Percentiles rank a stretch among this genome's conserved stretches.
These are phyloP conservation scores for Plumapathes pennacea DNA, from an alignment of 92 coral and sea anemone genomes.

Conservation along the genomic window DNA sequence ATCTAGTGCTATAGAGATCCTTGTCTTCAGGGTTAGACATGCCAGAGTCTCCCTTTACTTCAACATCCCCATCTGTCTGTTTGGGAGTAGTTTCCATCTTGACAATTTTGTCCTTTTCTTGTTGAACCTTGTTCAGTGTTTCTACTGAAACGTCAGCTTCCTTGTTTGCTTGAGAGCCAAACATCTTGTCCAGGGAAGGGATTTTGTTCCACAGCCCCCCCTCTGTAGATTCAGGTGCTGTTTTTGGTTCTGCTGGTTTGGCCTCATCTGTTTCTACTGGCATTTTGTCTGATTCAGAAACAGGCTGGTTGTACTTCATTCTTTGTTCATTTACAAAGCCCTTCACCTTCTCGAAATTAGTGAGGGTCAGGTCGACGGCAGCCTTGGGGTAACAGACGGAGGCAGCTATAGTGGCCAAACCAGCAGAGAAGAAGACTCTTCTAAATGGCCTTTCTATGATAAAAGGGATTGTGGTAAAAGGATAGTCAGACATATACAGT, in stretches of 20 bases:
- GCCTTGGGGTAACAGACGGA: conserved; percentile 85
- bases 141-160: too few relatives aligned
- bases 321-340: conserved; percentile 40
- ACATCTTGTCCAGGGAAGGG: too few relatives aligned
- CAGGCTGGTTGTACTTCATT: conserved; percentile 49
- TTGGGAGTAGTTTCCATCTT: too few relatives aligned
- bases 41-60: conserved; percentile 74
- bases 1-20: conserved; percentile 91
- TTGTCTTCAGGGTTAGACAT: conserved; percentile 95
- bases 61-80: background rate
- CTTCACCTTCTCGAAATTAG: conserved; percentile 52
- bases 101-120: too few relatives aligned
- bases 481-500: too few relatives aligned
- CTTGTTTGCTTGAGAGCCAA: background rate
- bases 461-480: background rate
- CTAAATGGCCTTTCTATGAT: conserved; percentile 78
- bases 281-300: conserved; percentile 7
- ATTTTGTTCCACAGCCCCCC: too few relatives aligned
- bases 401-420: conserved; percentile 79
- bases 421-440: conserved; percentile 78
- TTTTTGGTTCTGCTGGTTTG: too few relatives aligned
- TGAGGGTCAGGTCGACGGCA: conserved; percentile 63
- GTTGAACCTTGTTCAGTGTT: too few relatives aligned
- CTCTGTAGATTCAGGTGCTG: too few relatives aligned
- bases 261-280: conserved; percentile 7